Conservation (phyloP, 2,797 vertebrate genomes). For the Enteromius unitaeniatus region DNA sequence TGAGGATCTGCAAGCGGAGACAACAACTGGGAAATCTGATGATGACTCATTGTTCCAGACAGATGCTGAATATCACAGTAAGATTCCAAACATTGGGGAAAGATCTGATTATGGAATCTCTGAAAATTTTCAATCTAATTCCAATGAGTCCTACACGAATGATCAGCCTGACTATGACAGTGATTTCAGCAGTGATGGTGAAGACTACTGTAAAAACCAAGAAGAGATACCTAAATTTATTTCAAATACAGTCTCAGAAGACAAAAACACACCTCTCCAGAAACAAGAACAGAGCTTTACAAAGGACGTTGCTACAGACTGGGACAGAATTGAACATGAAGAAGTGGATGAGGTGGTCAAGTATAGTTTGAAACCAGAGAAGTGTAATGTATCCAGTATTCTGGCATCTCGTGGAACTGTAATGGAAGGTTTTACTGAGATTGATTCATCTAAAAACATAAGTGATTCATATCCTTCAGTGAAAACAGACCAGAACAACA, state of each 20-base stretch:
- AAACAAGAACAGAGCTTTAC: conserved; percentile 19
- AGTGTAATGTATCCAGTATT: conserved; percentile 10
- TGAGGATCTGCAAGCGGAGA: conserved; percentile 3
- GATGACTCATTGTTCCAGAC: neutral
- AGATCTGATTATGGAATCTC: neutral
- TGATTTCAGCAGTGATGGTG: conserved; percentile 41
- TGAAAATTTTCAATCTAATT: neutral
- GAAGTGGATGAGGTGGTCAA: neutral
- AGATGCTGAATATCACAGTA: neutral
- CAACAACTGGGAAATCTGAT: conserved; percentile 11
- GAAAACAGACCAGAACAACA: conserved; percentile 20
- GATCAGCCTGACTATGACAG: conserved; percentile 27
- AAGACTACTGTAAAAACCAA: conserved; percentile 12
- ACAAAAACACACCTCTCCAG: neutral
- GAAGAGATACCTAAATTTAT: neutral
- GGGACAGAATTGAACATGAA: neutral
- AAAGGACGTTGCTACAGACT: conserved; percentile 14
- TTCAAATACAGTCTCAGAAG: neutral
- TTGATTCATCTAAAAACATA: neutral
- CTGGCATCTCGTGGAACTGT: neutral
- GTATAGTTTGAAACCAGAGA: conserved; percentile 7
- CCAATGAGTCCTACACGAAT: conserved; percentile 2
- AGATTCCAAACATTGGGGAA: conserved; percentile 1
- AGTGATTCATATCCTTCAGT: neutral
- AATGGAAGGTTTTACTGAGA: neutral